Base-by-base conservation (phyloP, 2,797 vertebrate species). In the Anguilla anguilla region DNA sequence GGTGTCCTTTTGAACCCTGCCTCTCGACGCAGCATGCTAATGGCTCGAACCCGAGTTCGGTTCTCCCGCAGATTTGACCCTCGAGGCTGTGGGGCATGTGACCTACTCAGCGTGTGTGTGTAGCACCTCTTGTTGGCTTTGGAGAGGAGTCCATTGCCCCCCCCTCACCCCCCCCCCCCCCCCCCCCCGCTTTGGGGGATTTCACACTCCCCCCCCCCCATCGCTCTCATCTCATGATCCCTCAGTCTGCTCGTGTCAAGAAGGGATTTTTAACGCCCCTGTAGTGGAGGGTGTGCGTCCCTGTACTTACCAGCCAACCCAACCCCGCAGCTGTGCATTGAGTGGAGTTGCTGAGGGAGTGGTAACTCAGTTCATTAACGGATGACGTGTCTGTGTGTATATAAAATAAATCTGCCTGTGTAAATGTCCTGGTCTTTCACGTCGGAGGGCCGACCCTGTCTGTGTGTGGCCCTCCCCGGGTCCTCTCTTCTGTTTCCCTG, bases 361-460 rank as follows among this genome's bases (percentile, higher is more conserved):
- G 77, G 86, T 86, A 22, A 69, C 74, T 15, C 28, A 87, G 82
- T 28, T 53, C 81, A n/a, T 86, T 61, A 85, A 90, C 85, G 31
- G 35, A 81, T 69, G 64, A 72, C 83, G 39, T 35, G 57, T 0
- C 89, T 72, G 87, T 90, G 10, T 85, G 69, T 64, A 13, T 22
- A 46, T 77, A 88, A 83, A 88, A 83, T 88, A 86, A 77, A 85
- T 86, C 83, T 10, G 88, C 87, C 89, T 86, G 53, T 86, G 59
- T 57, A 77, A 69, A 43, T 35, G 28, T 91, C 87, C 53, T 83
- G 83, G 91, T 94, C 90, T 89, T 91, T 90, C 88, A 91, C 72
- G 85, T 90, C 90, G 91, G 93, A 96, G 95, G 95, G 95, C 95
- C 95, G 94, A 91, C 93, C 91, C 86, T 87, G 83, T 43, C 46